These are phyloP conservation scores for Chaetodon trifascialis DNA, from an alignment of 2,113 vertebrate species.

Conservation along the genomic window DNA sequence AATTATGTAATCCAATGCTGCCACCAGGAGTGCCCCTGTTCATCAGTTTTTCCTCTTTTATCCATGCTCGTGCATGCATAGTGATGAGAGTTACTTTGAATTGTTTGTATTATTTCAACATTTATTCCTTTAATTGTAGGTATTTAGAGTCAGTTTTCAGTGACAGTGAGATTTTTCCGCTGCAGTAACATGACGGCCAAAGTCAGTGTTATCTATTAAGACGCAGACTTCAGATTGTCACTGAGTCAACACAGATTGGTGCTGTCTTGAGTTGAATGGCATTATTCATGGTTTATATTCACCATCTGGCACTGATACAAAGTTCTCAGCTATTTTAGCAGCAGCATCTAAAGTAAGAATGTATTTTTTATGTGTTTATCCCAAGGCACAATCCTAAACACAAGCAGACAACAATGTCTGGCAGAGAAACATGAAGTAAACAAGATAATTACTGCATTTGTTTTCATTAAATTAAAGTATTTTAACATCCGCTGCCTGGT, in stretches of 20 bases:
- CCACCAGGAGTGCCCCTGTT: conserved; percentile 17
- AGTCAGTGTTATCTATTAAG: conserved; percentile 55
- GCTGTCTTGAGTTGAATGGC: conserved; percentile 38
- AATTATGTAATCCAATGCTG: conserved; percentile 54
- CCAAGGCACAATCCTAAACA: conserved; percentile 56
- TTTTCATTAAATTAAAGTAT: conserved; percentile 53
- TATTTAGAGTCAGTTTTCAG: conserved; percentile 10
- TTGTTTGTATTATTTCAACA: neutral
- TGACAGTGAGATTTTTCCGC: conserved; percentile 6
- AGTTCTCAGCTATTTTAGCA: conserved; percentile 64
- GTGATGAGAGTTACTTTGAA: conserved; percentile 2
- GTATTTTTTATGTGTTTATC: conserved; percentile 62
- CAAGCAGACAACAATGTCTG: conserved; percentile 49
- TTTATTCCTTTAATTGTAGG: conserved; percentile 2
- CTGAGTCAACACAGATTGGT: conserved; percentile 68
- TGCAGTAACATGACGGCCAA: conserved; percentile 33
- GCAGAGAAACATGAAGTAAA: conserved; percentile 45
- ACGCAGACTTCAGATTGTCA: conserved; percentile 53
- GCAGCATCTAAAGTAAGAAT: conserved; percentile 59
- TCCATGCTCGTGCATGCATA: neutral
- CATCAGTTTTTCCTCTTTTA: conserved; percentile 1
- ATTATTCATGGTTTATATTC: conserved; percentile 68
- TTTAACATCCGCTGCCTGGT: conserved; percentile 25
- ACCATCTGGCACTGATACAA: conserved; percentile 69
- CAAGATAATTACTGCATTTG: conserved; percentile 68